Base-by-base conservation (phyloP, 1,140 invertebrate species). In the Phymastichus coffea region DNA sequence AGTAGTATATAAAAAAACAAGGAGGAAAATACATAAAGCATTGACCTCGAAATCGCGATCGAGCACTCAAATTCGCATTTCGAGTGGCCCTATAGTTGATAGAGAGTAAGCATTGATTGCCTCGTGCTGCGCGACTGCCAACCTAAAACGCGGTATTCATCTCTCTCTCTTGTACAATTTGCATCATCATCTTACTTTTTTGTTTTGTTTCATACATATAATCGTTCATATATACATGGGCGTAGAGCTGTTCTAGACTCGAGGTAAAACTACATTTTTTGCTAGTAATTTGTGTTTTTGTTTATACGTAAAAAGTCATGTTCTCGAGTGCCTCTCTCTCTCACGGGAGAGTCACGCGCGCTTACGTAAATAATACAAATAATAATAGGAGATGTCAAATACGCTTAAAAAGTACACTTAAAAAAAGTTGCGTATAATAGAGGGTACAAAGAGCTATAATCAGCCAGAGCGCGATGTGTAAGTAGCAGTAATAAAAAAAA, bases 231-330 rank as follows among this genome's bases (percentile, higher is more conserved):
- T 76, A 66, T 73, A 76, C 73, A 74, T 61, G 66, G n/a, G 67
- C 69, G 58, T 51, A 65, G 74, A 75, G 74, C 73, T 75, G 74
- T 74, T 73, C 70, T 56, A 73, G 72, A 76, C 72, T 66, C 64
- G 41, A n/a, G n/a, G n/a, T 49, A 51, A 51, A 44, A 57, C 48
- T 57, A 35, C 30, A 51, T 47, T 17, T 49, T n/a, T n/a, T n/a
- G n/a, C n/a, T n/a, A n/a, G n/a, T n/a, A n/a, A n/a, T n/a, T n/a
- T 20, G 48, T 48, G 57, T 46, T 14, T 57, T 52, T 58, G 35
- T 28, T 15, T 37, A 52, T 44, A 8, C n/a, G 25, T 47, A 26
- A 53, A 56, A 56, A 60, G 58, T 60, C 58, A 60, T 60, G 58
- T 54, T 47, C n/a, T n/a, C n/a, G n/a, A n/a, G n/a, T n/a, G n/a